phyloP scores from a whole-genome alignment of 2,888 invertebrate genomes.

The Subacronicta megacephala region DNA sequence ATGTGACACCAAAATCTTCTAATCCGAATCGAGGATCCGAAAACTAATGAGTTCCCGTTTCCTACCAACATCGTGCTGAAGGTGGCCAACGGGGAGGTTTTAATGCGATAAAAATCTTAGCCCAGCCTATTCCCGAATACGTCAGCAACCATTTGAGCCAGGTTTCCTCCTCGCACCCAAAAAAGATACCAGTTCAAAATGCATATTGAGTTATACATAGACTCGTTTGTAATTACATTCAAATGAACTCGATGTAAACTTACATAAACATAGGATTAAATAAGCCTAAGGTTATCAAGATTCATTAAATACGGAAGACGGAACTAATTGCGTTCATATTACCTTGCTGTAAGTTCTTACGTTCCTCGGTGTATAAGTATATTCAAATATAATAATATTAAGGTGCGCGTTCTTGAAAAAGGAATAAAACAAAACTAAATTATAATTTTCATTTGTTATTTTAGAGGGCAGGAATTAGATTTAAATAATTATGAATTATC shows the following conservation, averaged over 20 bases:
- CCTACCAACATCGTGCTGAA: too few relatives aligned
- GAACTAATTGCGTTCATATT: slow-evolving; percentile 27
- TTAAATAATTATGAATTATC: too few relatives aligned
- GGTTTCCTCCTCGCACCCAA: too few relatives aligned
- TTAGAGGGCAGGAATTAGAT: not conserved
- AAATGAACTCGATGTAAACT: slow-evolving; percentile 28
- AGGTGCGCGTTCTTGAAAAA: slow-evolving; percentile 35
- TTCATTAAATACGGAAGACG: slow-evolving; percentile 47
- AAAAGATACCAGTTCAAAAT: slow-evolving; percentile 16
- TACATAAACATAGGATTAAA: slow-evolving; percentile 33
- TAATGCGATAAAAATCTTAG: too few relatives aligned
- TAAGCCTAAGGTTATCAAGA: slow-evolving; percentile 51
- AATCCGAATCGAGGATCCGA: too few relatives aligned
- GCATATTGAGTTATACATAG: slow-evolving; percentile 20
- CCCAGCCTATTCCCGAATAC: too few relatives aligned
- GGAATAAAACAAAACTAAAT: not conserved
- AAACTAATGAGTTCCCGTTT: too few relatives aligned
- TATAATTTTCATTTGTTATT: not conserved
- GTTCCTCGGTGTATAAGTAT: not conserved
- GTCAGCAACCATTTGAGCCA: too few relatives aligned
- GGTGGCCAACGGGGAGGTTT: too few relatives aligned
- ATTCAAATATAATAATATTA: slow-evolving; percentile 19
- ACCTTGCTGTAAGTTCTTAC: slow-evolving; percentile 21
- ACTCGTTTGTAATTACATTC: slow-evolving; percentile 8
- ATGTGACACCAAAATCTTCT: too few relatives aligned